Evolutionary conservation across 2,113 vertebrate species (phyloP).

Genomic region (Xiphophorus maculatus): DNA sequence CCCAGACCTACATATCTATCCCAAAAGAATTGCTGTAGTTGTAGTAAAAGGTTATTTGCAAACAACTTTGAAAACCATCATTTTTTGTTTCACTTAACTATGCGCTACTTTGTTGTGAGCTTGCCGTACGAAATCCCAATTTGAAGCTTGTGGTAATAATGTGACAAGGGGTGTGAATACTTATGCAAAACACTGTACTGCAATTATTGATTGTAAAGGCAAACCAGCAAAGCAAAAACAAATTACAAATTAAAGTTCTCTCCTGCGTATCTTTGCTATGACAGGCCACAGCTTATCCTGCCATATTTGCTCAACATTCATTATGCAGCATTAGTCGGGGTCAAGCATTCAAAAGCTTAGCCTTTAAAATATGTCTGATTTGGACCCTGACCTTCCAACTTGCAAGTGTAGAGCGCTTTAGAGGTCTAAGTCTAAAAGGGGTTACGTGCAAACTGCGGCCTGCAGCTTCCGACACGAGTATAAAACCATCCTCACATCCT

Average conservation of each 20-base stretch:
- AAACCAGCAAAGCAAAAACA: slow-evolving; percentile 7
- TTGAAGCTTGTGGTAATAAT: neutral
- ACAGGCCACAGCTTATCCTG: slow-evolving; percentile 31
- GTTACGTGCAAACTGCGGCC: slow-evolving; percentile 30
- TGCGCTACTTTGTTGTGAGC: too few species aligned
- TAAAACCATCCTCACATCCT: slow-evolving; percentile 28
- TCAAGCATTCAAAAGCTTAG: slow-evolving; percentile 54
- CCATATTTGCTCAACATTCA: slow-evolving; percentile 38
- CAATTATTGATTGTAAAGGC: slow-evolving; percentile 16
- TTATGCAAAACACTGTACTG: neutral
- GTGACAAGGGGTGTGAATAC: neutral
- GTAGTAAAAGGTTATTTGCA: neutral
- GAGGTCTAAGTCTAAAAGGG: slow-evolving; percentile 22
- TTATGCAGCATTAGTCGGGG: slow-evolving; percentile 55
- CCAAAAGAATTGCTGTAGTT: neutral
- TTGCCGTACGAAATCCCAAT: neutral
- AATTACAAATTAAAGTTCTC: slow-evolving; percentile 38
- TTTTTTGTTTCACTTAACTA: neutral
- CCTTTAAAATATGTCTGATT: slow-evolving; percentile 46
- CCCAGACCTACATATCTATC: neutral
- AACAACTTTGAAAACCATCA: neutral
- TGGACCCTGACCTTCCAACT: slow-evolving; percentile 16
- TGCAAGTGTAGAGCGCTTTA: slow-evolving; percentile 19
- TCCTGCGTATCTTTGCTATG: slow-evolving; percentile 43
- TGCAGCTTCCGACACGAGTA: slow-evolving; percentile 27